phyloP scores from a whole-genome alignment of 2,113 vertebrate genomes.

The Dascyllus trimaculatus region DNA sequence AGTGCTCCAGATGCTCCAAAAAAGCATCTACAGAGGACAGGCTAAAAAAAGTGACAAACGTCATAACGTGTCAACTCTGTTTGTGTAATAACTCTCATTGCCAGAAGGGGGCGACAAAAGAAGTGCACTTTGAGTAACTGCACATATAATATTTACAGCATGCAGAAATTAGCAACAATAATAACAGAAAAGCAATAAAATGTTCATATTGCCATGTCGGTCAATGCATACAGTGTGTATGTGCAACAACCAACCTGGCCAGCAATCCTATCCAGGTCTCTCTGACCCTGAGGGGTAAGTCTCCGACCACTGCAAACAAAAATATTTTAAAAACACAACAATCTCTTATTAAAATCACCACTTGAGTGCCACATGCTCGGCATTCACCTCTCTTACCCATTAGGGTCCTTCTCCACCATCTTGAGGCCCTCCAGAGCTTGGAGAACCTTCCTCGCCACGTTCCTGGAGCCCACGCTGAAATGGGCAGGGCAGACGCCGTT shows the following conservation, averaged over 20 bases:
- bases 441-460: constrained; percentile 89
- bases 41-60: too few relatives aligned
- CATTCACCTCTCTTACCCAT: constrained; percentile 84
- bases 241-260: constrained; percentile 83
- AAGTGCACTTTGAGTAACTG: background rate
- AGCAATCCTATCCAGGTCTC: constrained; percentile 89
- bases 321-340: background rate
- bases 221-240: background rate
- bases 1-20: too few relatives aligned
- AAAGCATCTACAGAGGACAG: too few relatives aligned
- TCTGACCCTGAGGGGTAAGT: constrained; percentile 88
- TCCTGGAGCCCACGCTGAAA: constrained; percentile 91
- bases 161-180: background rate
- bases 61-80: too few relatives aligned
- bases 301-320: constrained; percentile 82
- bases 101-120: too few relatives aligned
- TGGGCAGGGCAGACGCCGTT: constrained; percentile 92
- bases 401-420: constrained; percentile 94
- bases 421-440: constrained; percentile 92
- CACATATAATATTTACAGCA: background rate
- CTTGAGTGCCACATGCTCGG: background rate
- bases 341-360: constrained; percentile 6
- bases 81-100: too few relatives aligned
- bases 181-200: background rate
- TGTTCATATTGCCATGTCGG: background rate